Conservation (phyloP, 2,888 invertebrate species). For the Helicoverpa assulta region DNA sequence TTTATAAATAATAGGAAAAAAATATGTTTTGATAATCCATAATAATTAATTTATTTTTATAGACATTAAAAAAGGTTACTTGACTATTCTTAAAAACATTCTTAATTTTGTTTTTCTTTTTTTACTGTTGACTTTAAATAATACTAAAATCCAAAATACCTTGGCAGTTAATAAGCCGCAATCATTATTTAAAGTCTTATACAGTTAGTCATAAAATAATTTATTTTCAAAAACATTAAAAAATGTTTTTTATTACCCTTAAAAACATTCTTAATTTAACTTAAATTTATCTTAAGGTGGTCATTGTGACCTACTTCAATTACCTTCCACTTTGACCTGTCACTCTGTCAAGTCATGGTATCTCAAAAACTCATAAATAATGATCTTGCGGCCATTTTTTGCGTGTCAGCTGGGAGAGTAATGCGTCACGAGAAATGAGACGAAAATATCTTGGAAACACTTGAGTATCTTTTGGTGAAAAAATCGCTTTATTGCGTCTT, state of each 20-base stretch:
- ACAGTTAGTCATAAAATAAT: no score
- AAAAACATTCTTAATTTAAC: not conserved
- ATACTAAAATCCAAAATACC: no score
- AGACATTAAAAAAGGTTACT: no score
- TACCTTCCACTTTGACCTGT: slow-evolving; percentile 18
- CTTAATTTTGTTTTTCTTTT: no score
- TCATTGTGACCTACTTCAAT: not conserved
- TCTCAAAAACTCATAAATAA: slow-evolving; percentile 55
- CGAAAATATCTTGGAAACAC: slow-evolving; percentile 20
- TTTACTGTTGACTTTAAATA: no score
- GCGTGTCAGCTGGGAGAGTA: slow-evolving; percentile 29
- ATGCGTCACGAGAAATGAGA: slow-evolving; percentile 45
- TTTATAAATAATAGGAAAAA: not conserved
- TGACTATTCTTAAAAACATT: no score
- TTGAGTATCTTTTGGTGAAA: slow-evolving; percentile 3
- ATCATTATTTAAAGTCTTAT: no score
- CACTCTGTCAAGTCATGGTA: slow-evolving; percentile 22
- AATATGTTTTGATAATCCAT: no score
- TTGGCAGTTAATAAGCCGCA: no score
- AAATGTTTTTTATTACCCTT: not conserved
- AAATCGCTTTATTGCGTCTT: not conserved
- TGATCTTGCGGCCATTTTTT: slow-evolving; percentile 56
- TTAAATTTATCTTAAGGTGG: not conserved
- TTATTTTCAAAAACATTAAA: not conserved
- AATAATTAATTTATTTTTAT: no score